phyloP scores from a whole-genome alignment of 1,140 invertebrate genomes.

The Rhyzopertha dominica region DNA sequence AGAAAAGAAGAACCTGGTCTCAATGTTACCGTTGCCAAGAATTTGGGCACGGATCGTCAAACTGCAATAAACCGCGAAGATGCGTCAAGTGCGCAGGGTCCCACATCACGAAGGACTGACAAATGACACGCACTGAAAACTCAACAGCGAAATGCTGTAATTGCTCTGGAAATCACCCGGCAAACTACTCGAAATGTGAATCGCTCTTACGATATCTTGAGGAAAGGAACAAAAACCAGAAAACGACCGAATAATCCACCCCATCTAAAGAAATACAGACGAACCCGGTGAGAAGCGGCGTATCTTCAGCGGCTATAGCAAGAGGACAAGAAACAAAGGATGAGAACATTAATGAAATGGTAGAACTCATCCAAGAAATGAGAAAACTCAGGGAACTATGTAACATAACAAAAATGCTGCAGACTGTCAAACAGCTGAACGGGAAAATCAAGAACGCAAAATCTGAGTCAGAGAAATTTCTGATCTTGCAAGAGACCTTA shows the following conservation, averaged over 20 bases:
- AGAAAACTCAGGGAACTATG: neutral
- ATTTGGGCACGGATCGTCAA: conserved; percentile 19
- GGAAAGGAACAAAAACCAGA: neutral
- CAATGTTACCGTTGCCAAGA: conserved; percentile 30
- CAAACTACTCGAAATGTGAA: neutral
- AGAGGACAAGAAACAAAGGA: no score
- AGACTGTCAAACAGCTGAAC: neutral
- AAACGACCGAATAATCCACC: no score
- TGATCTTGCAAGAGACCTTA: no score
- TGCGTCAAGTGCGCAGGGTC: conserved; percentile 17
- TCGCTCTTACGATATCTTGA: neutral
- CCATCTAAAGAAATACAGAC: no score
- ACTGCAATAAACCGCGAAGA: conserved; percentile 19
- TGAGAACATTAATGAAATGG: no score
- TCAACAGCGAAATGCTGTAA: neutral
- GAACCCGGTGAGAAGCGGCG: no score
- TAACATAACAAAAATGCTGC: neutral
- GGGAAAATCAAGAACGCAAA: neutral
- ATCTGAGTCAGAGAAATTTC: neutral
- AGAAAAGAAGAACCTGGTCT: conserved; percentile 7
- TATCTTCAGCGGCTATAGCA: no score
- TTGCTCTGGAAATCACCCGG: neutral
- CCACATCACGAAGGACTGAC: conserved; percentile 10
- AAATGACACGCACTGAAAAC: no score
- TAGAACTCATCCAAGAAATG: neutral